Conservation (phyloP, 2,113 vertebrate species). For the Platysteira castanea region DNA sequence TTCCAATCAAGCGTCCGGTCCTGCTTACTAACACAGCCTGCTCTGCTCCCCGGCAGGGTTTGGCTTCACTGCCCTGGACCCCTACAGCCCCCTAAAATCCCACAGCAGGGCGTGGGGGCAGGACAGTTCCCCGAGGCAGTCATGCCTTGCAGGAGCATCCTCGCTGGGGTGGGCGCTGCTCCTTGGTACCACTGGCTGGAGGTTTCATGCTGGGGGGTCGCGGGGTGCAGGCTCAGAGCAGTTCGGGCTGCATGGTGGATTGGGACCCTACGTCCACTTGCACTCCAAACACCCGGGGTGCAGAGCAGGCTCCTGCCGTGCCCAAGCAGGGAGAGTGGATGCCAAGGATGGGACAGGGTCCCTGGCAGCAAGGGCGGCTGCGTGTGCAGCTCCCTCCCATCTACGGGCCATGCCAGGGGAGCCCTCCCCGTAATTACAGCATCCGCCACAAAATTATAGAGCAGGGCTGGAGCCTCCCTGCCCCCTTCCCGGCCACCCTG, state of each 20-base stretch:
- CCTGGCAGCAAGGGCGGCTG: fast-evolving
- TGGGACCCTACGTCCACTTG: fast-evolving
- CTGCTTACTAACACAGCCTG: not conserved
- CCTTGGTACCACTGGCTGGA: not conserved
- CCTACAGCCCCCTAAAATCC: not conserved
- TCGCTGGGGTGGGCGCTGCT: not conserved
- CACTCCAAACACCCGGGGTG: not conserved
- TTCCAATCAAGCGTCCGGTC: constrained; percentile 35
- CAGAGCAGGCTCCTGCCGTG: fast-evolving
- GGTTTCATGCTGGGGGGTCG: fast-evolving
- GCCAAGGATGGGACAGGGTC: not conserved
- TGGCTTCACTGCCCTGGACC: not conserved
- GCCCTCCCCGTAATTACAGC: constrained; percentile 3
- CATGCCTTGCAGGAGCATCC: not conserved
- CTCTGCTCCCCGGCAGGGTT: not conserved
- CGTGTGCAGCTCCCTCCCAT: not conserved
- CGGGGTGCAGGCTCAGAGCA: not conserved
- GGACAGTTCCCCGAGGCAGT: too few relatives aligned
- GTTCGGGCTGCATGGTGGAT: fast-evolving
- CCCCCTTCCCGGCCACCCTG: constrained; percentile 20
- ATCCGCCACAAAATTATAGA: constrained; percentile 24
- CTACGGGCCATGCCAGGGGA: not conserved
- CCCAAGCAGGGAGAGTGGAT: not conserved
- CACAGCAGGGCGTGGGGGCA: not conserved
- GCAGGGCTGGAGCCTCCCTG: not conserved